Evolutionary conservation across 2,888 invertebrate genomes (phyloP), one percentile per base, ranked within the genome.

Genomic region (Apomyelois bistriatella): DNA sequence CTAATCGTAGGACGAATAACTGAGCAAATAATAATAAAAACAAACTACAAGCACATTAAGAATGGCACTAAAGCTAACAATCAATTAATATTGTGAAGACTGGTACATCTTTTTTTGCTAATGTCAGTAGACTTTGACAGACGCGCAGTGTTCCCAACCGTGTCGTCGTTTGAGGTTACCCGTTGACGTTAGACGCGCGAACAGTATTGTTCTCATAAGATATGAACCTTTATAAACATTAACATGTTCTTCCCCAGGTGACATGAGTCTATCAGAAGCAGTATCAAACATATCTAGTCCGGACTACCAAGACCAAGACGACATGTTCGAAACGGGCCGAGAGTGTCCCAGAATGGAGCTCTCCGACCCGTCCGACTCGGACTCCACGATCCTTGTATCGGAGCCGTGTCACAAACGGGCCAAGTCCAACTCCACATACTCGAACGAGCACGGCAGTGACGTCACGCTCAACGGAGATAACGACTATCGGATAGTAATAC

Each of bases 241-340:
- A 10, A 32, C n/a, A n/a, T 37, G n/a, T n/a, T n/a, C 3, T 16
- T 40, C 9, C 16, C 16, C 92, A 90, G 94, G 94, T 61, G 95
- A 95, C 80, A 94, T 94, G 81, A 96, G 96, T 79, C 93, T 96
- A 68, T 95, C 96, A 46, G 96, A 96, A 88, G 96, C 96, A 50
- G 94, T 96, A 68, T 96, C 96, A 64, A 96, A 96, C 90, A 96
- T 97, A 85, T 96, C 96, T 65, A 96, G 96, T 90, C 96, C 96
- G 38, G 96, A 96, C 85, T 96, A 95, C 89, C 95, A 96, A 83
- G 96, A 96, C 82, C 96, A 95, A 77, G 95, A 96, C 85, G 94
- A 96, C 90, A 95, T 94, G 79, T 94, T 95, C 74, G 92, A 95
- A 60, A 93, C 94, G 68, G 93, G 94, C 52, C 93, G 95, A 65